These are phyloP conservation scores for Scaptomyza reducta DNA, from an alignment of 2,888 invertebrate species.

Conservation along the genomic window DNA sequence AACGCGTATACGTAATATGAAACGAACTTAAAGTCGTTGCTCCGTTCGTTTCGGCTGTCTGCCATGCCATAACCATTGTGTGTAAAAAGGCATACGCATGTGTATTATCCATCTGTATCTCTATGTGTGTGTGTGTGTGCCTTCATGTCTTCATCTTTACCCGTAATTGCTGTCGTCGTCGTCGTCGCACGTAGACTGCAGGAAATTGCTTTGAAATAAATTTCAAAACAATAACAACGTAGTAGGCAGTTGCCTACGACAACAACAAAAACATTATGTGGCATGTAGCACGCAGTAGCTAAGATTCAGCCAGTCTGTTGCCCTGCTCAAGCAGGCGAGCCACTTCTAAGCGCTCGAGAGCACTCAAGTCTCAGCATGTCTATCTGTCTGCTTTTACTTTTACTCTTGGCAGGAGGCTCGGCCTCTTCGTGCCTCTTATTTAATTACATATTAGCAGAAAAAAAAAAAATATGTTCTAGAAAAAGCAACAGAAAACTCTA, in stretches of 20 bases:
- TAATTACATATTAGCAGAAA: conserved; percentile 76
- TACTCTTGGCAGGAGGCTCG: conserved; percentile 46
- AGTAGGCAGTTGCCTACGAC: conserved; percentile 34
- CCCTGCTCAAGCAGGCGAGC: conserved; percentile 60
- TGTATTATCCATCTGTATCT: conserved; percentile 22
- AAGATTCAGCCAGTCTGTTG: conserved; percentile 27
- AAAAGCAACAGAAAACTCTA: conserved; percentile 9
- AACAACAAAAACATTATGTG: conserved; percentile 50
- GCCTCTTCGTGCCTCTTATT: conserved; percentile 74
- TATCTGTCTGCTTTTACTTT: conserved; percentile 36
- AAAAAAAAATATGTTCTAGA: conserved; percentile 7
- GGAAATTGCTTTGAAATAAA: conserved; percentile 79
- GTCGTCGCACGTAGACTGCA: conserved; percentile 71
- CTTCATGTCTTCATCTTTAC: conserved; percentile 76
- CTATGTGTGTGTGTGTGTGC: conserved; percentile 16
- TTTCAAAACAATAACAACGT: conserved; percentile 74
- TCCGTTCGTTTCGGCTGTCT: conserved; percentile 16
- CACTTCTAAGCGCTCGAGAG: conserved; percentile 67
- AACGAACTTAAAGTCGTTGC: conserved; percentile 40
- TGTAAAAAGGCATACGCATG: conserved; percentile 11
- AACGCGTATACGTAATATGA: conserved; percentile 73
- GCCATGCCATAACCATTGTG: conserved; percentile 27
- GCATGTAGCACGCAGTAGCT: conserved; percentile 42
- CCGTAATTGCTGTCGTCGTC: conserved; percentile 64
- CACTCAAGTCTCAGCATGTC: conserved; percentile 48